Evolutionary conservation across 2,113 vertebrate species (phyloP).

Genomic region (Macroglossus sobrinus): DNA sequence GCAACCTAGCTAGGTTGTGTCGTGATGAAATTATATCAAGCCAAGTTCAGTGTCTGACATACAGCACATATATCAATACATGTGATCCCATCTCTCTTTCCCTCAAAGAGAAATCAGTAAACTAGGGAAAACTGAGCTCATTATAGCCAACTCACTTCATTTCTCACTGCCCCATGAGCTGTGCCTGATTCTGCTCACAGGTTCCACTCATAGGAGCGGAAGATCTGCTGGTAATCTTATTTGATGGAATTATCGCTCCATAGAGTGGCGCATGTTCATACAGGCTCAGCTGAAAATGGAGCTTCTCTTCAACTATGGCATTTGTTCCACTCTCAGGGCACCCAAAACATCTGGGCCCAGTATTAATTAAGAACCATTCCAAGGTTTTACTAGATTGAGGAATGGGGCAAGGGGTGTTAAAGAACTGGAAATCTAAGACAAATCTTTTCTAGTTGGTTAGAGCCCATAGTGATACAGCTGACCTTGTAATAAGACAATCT

Average conservation of each 20-base stretch:
- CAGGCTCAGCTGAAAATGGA: neutral
- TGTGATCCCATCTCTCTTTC: neutral
- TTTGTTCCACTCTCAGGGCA: neutral
- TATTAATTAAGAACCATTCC: neutral
- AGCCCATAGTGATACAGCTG: neutral
- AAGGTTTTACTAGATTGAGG: neutral
- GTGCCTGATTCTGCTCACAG: neutral
- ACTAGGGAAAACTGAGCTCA: neutral
- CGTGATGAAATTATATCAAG: neutral
- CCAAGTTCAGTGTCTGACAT: neutral
- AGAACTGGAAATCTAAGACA: neutral
- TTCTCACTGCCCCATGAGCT: neutral
- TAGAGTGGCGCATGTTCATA: neutral
- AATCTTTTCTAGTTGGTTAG: neutral
- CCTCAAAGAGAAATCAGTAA: neutral
- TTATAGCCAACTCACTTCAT: neutral
- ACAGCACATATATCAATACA: neutral
- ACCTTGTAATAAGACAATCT: neutral
- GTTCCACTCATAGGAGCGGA: neutral
- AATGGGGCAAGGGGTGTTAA: rapidly evolving
- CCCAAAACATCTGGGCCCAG: rapidly evolving
- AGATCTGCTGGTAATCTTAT: neutral
- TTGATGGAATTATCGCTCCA: neutral
- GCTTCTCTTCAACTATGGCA: rapidly evolving
- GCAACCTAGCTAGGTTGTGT: rapidly evolving